Evolutionary conservation across 1,140 invertebrate genomes (phyloP), one percentile per base, ranked within the genome.

Genomic region (Hyles vespertilio): DNA sequence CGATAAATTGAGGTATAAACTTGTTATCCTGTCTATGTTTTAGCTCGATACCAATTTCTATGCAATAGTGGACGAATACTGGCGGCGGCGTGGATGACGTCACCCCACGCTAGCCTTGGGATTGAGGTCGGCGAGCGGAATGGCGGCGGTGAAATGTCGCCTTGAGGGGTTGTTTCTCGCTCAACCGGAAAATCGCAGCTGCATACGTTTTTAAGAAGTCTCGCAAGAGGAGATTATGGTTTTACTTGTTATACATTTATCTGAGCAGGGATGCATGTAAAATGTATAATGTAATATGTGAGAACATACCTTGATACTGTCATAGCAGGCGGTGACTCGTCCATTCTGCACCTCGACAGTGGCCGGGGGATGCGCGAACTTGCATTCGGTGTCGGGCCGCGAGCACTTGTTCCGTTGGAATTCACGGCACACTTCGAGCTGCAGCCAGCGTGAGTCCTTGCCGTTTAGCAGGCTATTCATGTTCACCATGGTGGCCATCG

Each of bases 341-440:
- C 99, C 99, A 91, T 99, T 99, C 92, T 99, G 98, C 73, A 99
- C 97, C 92, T 99, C 99, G 73, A 99, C 98, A 91, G 99, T 98
- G 72, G 97, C 94, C 56, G 98, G 98, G 49, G 99, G 99, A 93
- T 99, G 99, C 66, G 98, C 99, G 90, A 99, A 99, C 92, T 99
- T 99, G 94, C 98, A 99, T 91, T 99, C 98, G 71, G 96, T 97
- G 92, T 99, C 98, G 44, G 97, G 95, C 77, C 99, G 94, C 69
- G 98, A 97, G 91, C 99, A 99, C 93, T 99, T 99, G 93, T 98
- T 99, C 82, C 99, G 93, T 92, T 99, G 98, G 91, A 98, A 99
- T 91, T 99, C 98, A 61, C 98, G 94, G 92, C 99, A 99, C 82
- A 99, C 98, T 92, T 99, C 99, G 83, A 99, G 92, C 87, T 99